Conservation (phyloP, 2,888 invertebrate genomes). For the Oxyteleia sp. region DNA sequence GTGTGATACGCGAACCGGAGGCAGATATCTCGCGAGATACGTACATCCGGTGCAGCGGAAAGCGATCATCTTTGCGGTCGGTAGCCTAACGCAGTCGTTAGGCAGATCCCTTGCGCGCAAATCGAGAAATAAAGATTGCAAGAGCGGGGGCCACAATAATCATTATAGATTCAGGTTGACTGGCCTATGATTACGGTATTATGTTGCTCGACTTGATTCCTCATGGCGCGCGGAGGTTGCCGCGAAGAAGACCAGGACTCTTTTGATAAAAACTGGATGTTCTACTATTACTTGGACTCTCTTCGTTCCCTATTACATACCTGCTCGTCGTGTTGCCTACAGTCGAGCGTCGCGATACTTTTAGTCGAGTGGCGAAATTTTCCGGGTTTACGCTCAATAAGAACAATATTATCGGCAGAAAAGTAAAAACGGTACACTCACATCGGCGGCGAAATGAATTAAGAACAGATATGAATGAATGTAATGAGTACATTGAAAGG, state of each 20-base stretch:
- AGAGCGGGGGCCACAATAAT: constrained; percentile 69
- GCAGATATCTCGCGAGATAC: constrained; percentile 43
- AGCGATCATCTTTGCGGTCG: constrained; percentile 43
- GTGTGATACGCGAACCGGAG: constrained; percentile 32
- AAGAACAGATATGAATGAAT: background rate
- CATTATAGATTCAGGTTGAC: constrained; percentile 78
- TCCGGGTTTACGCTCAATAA: constrained; percentile 1
- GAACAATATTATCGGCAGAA: background rate
- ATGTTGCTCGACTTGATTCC: constrained; percentile 71
- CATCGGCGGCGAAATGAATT: background rate
- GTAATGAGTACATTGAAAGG: background rate
- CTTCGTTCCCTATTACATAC: constrained; percentile 54
- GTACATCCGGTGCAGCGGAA: constrained; percentile 35
- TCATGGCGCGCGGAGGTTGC: constrained; percentile 44
- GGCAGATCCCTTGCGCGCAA: constrained; percentile 21
- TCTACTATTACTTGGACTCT: constrained; percentile 63
- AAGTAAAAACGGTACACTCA: background rate
- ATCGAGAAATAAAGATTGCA: constrained; percentile 49
- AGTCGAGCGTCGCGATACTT: constrained; percentile 7
- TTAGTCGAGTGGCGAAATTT: constrained; percentile 10
- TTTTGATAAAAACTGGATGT: constrained; percentile 65
- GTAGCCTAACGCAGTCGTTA: constrained; percentile 36
- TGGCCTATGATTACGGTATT: constrained; percentile 79
- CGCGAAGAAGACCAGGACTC: constrained; percentile 38
- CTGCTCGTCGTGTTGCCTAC: constrained; percentile 17